Percentiles rank a stretch among this genome's conserved stretches.
phyloP scores from a whole-genome alignment of 2,113 vertebrate genomes.

The Cebidichthys violaceus region DNA sequence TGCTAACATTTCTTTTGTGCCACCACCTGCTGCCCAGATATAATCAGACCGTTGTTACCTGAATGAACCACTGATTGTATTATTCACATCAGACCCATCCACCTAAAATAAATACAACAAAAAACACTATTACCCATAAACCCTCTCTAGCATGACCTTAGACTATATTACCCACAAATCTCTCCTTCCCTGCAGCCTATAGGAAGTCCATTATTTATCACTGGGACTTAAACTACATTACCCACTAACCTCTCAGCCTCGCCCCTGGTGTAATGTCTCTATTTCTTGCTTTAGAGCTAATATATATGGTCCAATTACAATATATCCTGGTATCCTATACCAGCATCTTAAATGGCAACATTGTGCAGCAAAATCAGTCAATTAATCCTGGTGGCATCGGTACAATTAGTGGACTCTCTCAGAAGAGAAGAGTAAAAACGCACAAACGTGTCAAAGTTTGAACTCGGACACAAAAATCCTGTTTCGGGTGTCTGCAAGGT shows the following conservation, averaged over 20 bases:
- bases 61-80: conserved; percentile 40
- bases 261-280: neutral
- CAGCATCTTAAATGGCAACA: neutral
- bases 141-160: conserved; percentile 10
- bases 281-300: neutral
- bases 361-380: neutral
- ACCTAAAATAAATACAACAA: neutral
- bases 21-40: conserved; percentile 37
- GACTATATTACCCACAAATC: conserved; percentile 45
- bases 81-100: conserved; percentile 28
- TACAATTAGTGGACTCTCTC: neutral
- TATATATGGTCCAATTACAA: neutral
- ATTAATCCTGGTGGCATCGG: neutral
- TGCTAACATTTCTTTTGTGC: conserved; percentile 34
- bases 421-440: neutral
- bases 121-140: conserved; percentile 35
- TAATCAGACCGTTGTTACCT: neutral
- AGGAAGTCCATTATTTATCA: conserved; percentile 16
- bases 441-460: neutral
- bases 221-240: conserved; percentile 18
- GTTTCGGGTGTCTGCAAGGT: neutral
- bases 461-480: neutral
- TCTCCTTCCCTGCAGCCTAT: conserved; percentile 10
- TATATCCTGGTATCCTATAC: neutral
- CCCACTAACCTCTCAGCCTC: conserved; percentile 20